Evolutionary conservation across 2,888 invertebrate genomes (phyloP), one percentile per base, ranked within the genome.

Genomic region (Agrotis segetum): DNA sequence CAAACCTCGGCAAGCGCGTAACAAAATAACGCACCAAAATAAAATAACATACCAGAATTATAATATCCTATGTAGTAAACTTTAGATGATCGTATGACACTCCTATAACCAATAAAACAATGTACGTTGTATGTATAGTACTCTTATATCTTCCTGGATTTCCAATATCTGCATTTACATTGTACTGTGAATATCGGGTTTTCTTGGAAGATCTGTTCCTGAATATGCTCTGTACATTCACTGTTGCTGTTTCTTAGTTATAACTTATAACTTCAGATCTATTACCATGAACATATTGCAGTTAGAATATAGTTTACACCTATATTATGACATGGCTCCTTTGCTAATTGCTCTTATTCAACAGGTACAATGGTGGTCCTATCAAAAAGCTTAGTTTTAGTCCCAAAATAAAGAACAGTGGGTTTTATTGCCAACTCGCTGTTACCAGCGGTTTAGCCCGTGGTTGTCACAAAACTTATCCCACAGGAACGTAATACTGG

Each of bases 371-470:
- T 4, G 34, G 40, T 11, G 40, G 40, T 9, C 11, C 1, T 40
- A 40, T 40, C 13, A 46, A 5, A 61, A 21, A 53, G 52, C 2
- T 16, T 4, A n/a, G 4, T 44, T 17, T 17, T 13, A 21, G 19
- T 40, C 16, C 2, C 3, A 67, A 40, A 66, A 16, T 14, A n/a
- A 34, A 34, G 34, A 34, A 40, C n/a, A 21, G 2, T 5, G 14
- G 1, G 0, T 47, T 34, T 78, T 6, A 53, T 46, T 55, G 63
- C 60, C 52, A 79, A 62, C 40, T 11, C 9, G 11, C 40, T 40
- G 40, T 40, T 40, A 40, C 9, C 7, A 24, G 24, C 24, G 24
- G 24, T 24, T 24, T 24, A 24, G 24, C 24, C 24, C 24, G 24
- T 24, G 24, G 24, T 2, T 24, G 24, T 24, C 24, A 2, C 24